These are phyloP conservation scores for Drosophila bunnanda DNA, from an alignment of 2,888 invertebrate genomes.

Conservation along the genomic window DNA sequence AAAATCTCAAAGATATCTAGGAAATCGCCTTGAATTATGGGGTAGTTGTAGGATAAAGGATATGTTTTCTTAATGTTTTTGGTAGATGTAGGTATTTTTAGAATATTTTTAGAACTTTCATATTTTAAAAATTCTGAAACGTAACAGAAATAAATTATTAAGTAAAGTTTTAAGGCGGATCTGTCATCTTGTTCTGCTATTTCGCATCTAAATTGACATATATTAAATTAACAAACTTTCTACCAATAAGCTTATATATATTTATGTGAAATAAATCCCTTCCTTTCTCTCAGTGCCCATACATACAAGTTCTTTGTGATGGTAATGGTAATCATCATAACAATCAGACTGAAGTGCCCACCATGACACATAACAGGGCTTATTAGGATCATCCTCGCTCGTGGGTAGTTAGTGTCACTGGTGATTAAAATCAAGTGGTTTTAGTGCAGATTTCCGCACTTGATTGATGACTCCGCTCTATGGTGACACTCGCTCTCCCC, in stretches of 20 bases:
- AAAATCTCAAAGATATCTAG: not conserved
- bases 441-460: conserved; percentile 13
- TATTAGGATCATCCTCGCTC: conserved; percentile 26
- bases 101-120: not conserved
- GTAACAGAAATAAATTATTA: no score
- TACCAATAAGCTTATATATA: not conserved
- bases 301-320: conserved; percentile 45
- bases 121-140: no score
- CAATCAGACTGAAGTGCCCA: conserved; percentile 34
- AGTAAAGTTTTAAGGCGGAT: no score
- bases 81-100: not conserved
- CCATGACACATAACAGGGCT: conserved; percentile 37
- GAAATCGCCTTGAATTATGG: not conserved
- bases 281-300: conserved; percentile 22
- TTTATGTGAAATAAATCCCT: not conserved
- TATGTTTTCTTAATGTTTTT: not conserved
- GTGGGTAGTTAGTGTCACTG: conserved; percentile 6
- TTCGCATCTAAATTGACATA: not conserved
- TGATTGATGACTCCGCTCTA: conserved; percentile 3
- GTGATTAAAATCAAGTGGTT: conserved; percentile 26
- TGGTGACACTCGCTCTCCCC: not conserved
- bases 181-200: no score
- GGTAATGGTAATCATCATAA: conserved; percentile 46
- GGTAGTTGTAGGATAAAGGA: fast-evolving
- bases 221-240: not conserved